Conservation (phyloP, 2,888 invertebrate genomes). For the Ernsta delagoae region DNA sequence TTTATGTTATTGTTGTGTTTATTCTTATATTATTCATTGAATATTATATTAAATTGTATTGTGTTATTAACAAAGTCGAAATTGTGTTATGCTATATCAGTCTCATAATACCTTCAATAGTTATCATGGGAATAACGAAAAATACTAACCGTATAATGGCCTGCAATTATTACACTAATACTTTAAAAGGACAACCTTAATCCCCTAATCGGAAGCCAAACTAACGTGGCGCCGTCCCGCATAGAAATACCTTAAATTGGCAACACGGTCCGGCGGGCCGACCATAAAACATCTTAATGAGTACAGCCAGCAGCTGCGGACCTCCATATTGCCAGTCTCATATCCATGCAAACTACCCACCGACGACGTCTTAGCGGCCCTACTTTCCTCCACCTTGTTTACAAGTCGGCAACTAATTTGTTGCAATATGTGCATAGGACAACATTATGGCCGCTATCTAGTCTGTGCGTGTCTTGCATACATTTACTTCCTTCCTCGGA, state of each 20-base stretch:
- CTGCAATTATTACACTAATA: constrained; percentile 82
- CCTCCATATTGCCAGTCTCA: constrained; percentile 83
- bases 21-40: not conserved
- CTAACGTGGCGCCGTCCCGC: constrained; percentile 82
- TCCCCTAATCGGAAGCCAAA: constrained; percentile 84
- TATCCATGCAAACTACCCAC: constrained; percentile 85
- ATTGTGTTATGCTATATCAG: constrained; percentile 16
- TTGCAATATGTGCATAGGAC: constrained; percentile 86
- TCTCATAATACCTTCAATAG: constrained; percentile 42
- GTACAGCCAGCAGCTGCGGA: constrained; percentile 83
- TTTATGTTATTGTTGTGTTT: no score
- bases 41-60: no score
- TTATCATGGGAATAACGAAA: constrained; percentile 54
- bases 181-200: constrained; percentile 82
- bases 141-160: constrained; percentile 75
- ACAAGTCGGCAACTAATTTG: constrained; percentile 85
- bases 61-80: not conserved
- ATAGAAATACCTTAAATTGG: constrained; percentile 85
- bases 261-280: constrained; percentile 82
- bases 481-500: constrained; percentile 74
- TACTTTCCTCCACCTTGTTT: constrained; percentile 81
- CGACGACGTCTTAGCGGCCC: constrained; percentile 78
- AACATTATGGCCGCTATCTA: constrained; percentile 82
- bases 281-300: constrained; percentile 86
- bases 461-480: constrained; percentile 83